Conservation (phyloP, 2,797 vertebrate species). For the Cercopithecus petaurista region DNA sequence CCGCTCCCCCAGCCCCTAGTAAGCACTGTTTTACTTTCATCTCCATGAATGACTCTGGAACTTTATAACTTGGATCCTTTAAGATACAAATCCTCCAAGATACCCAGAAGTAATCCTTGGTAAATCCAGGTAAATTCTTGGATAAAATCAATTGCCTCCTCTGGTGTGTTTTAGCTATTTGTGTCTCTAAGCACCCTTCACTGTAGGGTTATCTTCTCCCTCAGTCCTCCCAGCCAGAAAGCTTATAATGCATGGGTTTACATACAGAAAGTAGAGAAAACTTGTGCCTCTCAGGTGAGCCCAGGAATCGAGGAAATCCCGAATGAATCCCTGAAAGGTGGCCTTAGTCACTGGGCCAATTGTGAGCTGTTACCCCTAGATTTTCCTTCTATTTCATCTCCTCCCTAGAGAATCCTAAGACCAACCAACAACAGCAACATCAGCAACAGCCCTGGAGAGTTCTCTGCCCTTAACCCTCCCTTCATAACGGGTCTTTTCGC, state of each 20-base stretch:
- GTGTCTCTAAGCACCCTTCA: neutral
- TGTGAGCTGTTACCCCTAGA: neutral
- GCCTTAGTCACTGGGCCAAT: neutral
- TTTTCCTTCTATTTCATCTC: neutral
- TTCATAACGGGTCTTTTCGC: too few species aligned
- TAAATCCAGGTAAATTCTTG: neutral
- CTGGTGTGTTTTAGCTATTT: neutral
- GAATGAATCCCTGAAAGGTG: neutral
- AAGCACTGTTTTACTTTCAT: neutral
- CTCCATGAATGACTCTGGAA: neutral
- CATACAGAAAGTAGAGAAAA: neutral
- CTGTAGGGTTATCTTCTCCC: neutral
- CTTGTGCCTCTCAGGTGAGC: neutral
- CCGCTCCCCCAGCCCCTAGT: neutral
- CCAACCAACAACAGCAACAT: neutral
- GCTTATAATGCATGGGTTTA: neutral
- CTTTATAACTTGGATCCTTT: neutral
- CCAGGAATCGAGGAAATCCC: neutral
- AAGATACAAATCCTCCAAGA: neutral
- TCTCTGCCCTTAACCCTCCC: neutral
- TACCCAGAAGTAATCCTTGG: neutral
- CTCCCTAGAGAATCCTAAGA: neutral
- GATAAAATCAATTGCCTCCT: neutral
- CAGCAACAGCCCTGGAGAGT: neutral
- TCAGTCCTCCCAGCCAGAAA: neutral